phyloP scores from a whole-genome alignment of 1,140 invertebrate species.

The Aphaenogaster rudis region DNA sequence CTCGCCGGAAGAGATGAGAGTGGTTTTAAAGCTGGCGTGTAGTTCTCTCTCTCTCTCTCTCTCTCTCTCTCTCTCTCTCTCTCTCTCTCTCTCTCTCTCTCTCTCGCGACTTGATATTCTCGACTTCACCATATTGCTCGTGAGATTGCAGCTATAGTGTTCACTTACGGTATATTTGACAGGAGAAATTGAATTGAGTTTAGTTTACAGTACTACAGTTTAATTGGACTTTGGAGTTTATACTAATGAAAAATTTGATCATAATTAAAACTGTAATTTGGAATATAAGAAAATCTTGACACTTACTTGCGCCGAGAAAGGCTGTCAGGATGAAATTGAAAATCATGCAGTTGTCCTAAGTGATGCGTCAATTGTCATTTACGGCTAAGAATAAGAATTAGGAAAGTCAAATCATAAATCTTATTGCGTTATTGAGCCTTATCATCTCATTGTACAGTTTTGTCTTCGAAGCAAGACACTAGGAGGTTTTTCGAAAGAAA shows the following conservation, averaged over 20 bases:
- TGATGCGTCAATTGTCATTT: not conserved
- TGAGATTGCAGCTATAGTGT: not conserved
- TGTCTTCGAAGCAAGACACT: not conserved
- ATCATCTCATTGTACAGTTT: not conserved
- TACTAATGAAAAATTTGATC: not conserved
- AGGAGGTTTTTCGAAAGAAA: not conserved
- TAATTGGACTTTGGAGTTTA: not conserved
- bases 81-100: too few relatives aligned
- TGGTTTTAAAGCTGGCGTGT: conserved; percentile 72
- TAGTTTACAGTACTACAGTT: not conserved
- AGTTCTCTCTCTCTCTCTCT: conserved; percentile 37
- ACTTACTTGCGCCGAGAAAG: not conserved
- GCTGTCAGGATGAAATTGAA: not conserved
- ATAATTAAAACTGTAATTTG: not conserved
- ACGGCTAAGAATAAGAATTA: not conserved
- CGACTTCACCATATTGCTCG: conserved; percentile 12
- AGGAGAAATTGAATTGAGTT: not conserved
- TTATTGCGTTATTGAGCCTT: not conserved
- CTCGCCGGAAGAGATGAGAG: conserved; percentile 79
- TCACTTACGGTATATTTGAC: not conserved
- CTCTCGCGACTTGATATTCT: conserved; percentile 48
- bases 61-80: conserved; percentile 2
- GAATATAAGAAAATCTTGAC: not conserved
- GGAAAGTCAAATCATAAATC: not conserved
- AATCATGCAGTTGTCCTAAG: not conserved